Evolutionary conservation across 1,140 invertebrate species (phyloP).

Genomic region (Drosophila quadrilineata): DNA sequence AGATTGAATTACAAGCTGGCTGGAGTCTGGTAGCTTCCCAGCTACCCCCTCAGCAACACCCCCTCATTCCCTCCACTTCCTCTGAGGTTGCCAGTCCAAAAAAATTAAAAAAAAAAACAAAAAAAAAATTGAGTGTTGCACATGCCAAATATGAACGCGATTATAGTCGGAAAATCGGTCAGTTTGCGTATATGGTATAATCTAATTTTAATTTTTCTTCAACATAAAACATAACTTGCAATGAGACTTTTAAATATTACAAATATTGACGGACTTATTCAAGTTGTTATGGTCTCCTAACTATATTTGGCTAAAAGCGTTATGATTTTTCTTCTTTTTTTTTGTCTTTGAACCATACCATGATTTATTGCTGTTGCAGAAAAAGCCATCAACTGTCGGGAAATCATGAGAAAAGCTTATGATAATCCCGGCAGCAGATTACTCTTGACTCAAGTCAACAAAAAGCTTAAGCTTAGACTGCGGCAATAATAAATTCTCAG

Average conservation of each 20-base stretch:
- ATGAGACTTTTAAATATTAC: background rate
- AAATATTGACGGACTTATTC: too few relatives aligned
- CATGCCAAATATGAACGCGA: slow-evolving; percentile 44
- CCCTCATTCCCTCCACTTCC: background rate
- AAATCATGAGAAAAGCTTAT: slow-evolving; percentile 31
- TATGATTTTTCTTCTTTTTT: too few relatives aligned
- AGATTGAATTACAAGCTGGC: slow-evolving; percentile 78
- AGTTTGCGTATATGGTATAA: slow-evolving; percentile 73
- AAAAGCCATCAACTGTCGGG: slow-evolving; percentile 24
- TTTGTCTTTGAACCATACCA: slow-evolving; percentile 61
- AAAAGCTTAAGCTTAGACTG: slow-evolving; percentile 36
- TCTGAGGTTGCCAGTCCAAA: slow-evolving; percentile 19
- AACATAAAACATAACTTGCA: background rate
- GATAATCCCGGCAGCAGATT: slow-evolving; percentile 48
- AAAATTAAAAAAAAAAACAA: too few relatives aligned
- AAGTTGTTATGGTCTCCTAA: slow-evolving; percentile 56
- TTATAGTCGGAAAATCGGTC: slow-evolving; percentile 67
- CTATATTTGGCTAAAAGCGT: slow-evolving; percentile 52
- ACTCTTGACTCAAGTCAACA: slow-evolving; percentile 33
- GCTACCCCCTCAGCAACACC: background rate
- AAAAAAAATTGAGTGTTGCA: slow-evolving; percentile 62
- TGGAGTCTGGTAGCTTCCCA: slow-evolving; percentile 44
- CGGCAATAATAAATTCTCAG: slow-evolving; percentile 75
- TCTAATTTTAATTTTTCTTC: slow-evolving; percentile 80
- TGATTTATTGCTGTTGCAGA: slow-evolving; percentile 55